Evolutionary conservation across 2,113 vertebrate genomes (phyloP).

Genomic region (Pagrus major): DNA sequence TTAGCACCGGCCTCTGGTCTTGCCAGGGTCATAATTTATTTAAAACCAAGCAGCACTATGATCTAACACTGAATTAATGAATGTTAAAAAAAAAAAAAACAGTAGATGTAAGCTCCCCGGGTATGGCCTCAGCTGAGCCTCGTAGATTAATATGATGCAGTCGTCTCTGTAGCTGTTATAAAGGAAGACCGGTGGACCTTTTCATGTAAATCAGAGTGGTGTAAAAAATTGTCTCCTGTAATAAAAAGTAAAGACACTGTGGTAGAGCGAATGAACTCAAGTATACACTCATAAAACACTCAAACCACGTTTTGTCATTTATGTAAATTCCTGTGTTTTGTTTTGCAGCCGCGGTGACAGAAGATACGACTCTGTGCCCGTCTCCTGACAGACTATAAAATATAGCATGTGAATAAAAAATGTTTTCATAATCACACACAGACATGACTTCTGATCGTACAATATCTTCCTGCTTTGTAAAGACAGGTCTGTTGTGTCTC

Average conservation of each 20-base stretch:
- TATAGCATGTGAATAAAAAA: background rate
- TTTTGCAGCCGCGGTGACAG: background rate
- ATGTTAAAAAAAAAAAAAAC: conserved; percentile 23
- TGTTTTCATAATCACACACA: background rate
- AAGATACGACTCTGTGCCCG: background rate
- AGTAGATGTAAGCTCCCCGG: background rate
- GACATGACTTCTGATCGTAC: background rate
- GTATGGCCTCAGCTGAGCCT: conserved; percentile 1
- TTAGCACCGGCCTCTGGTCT: conserved; percentile 30
- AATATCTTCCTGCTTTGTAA: background rate
- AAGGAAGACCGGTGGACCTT: conserved; percentile 10
- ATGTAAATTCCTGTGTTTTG: conserved; percentile 1
- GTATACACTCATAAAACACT: conserved; percentile 7
- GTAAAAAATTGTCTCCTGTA: conserved; percentile 12
- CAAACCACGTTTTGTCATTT: conserved; percentile 11
- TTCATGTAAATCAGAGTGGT: conserved; percentile 13
- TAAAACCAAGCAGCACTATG: conserved; percentile 36
- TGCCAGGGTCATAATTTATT: conserved; percentile 61
- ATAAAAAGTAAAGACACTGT: conserved; percentile 18
- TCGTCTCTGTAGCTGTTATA: conserved; percentile 8
- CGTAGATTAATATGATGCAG: conserved; percentile 25
- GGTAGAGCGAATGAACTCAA: conserved; percentile 8
- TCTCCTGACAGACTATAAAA: conserved; percentile 8
- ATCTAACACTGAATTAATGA: conserved; percentile 56
- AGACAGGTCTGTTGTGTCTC: background rate